phyloP scores from a whole-genome alignment of 1,140 invertebrate genomes.

The Sipha flava region DNA sequence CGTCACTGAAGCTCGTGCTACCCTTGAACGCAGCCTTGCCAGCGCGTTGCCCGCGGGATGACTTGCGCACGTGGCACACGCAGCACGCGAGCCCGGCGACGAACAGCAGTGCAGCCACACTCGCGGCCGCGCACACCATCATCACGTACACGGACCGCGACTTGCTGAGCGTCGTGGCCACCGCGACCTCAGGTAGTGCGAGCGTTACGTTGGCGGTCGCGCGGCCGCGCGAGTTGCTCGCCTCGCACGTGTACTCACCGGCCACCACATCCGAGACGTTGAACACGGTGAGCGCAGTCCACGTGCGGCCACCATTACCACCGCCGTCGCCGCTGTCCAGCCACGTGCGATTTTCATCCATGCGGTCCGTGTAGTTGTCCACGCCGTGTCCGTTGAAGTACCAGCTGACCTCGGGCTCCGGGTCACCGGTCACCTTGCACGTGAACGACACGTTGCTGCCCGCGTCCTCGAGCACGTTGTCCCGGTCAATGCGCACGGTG shows the following conservation, averaged over 20 bases:
- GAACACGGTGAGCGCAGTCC: slow-evolving; percentile 63
- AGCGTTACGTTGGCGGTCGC: slow-evolving; percentile 61
- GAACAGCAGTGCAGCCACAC: slow-evolving; percentile 39
- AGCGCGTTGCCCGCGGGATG: slow-evolving; percentile 44
- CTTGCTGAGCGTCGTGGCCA: slow-evolving; percentile 53
- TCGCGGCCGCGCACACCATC: slow-evolving; percentile 50
- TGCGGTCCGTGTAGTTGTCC: slow-evolving; percentile 43
- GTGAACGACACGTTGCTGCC: slow-evolving; percentile 69
- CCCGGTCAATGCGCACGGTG: slow-evolving; percentile 52
- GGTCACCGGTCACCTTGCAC: slow-evolving; percentile 71
- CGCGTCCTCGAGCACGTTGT: slow-evolving; percentile 57
- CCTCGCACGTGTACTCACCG: slow-evolving; percentile 71
- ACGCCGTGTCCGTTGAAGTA: slow-evolving; percentile 54
- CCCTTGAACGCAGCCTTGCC: slow-evolving; percentile 58
- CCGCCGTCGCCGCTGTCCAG: slow-evolving; percentile 44
- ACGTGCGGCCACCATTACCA: slow-evolving; percentile 45
- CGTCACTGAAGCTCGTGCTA: slow-evolving; percentile 70
- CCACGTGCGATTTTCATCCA: slow-evolving; percentile 45
- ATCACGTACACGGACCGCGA: slow-evolving; percentile 52
- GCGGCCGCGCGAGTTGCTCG: slow-evolving; percentile 62
- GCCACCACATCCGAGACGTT: slow-evolving; percentile 67
- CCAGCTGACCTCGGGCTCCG: slow-evolving; percentile 74
- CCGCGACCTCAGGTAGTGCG: slow-evolving; percentile 59
- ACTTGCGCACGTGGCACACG: neutral
- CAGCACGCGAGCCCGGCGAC: slow-evolving; percentile 43